phyloP scores from a whole-genome alignment of 2,888 invertebrate genomes.

The Chymomyza procnemis region DNA sequence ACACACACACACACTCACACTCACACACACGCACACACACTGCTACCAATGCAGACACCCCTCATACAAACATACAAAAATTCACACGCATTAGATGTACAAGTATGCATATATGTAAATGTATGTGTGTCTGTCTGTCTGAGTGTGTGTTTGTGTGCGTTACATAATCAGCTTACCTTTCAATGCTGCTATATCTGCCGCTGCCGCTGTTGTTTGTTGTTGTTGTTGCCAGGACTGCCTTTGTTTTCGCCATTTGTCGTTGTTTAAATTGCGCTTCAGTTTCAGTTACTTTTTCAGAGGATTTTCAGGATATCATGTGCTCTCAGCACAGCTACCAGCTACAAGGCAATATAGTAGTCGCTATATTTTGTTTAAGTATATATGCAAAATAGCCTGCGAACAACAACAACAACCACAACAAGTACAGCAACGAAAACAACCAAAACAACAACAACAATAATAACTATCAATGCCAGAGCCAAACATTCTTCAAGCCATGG shows the following conservation, averaged over 20 bases:
- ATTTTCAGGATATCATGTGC: constrained; percentile 45
- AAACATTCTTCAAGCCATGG: not conserved
- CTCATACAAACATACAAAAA: not conserved
- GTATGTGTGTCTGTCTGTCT: not conserved
- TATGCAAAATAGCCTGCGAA: constrained; percentile 19
- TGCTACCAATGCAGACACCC: not conserved
- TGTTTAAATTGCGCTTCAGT: constrained; percentile 39
- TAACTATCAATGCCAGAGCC: not conserved
- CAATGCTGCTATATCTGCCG: constrained; percentile 23
- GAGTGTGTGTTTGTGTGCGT: constrained; percentile 31
- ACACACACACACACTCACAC: not conserved
- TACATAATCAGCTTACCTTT: constrained; percentile 70
- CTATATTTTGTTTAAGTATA: constrained; percentile 4
- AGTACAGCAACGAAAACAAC: constrained; percentile 11
- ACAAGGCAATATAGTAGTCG: constrained; percentile 2
- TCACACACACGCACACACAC: not conserved
- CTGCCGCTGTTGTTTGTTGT: not conserved
- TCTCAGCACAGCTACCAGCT: constrained; percentile 13
- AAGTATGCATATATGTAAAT: constrained; percentile 8
- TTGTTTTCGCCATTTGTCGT: constrained; percentile 22
- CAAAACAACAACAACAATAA: constrained; percentile 12
- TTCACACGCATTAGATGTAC: not conserved
- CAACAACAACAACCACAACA: constrained; percentile 11
- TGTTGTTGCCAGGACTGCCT: constrained; percentile 7
- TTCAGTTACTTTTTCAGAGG: constrained; percentile 38